Evolutionary conservation across 2,113 vertebrate species (phyloP), one percentile per base, ranked within the genome.

Genomic region (Isurus oxyrinchus): DNA sequence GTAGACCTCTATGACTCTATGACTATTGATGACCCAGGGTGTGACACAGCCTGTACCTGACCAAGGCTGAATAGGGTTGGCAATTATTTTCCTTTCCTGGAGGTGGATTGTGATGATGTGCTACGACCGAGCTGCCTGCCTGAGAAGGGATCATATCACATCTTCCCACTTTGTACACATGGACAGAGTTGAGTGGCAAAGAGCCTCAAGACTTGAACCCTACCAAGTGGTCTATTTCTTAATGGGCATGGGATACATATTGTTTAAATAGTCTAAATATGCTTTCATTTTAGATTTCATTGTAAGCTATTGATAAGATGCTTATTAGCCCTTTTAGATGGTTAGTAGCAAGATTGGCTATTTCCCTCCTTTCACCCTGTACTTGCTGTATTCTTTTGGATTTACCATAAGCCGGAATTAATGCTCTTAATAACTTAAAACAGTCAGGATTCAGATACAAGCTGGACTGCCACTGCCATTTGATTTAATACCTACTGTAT

Each of bases 361-460:
- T 90, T 57, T 57, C 25, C 55, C 87, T 57, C 87, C 55, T 31
- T 59, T 91, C 57, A 59, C 44, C 55, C 27, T 91, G 55, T 91
- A 91, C 25, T n/a, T 91, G 27, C 10, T 94, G n/a, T 19, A 5
- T 94, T 94, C 11, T 35, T 57, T 59, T 91, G 25, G 27, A 91
- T 31, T 59, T n/a, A 59, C 53, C 55, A 91, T 57, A 94, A 61
- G 88, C 57, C 59, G 55, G 55, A 91, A 25, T 95, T 95, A 95
- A 67, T 69, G 23, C 49, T 44, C n/a, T 95, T 95, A 95, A 95
- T 91, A 8, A 35, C 88, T 91, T 91, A 59, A 67, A 91, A 66
- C 16, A 49, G 61, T 95, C 61, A 95, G n/a, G 63, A 49, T 67
- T 66, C 61, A 44, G 55, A 91, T 61, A n/a, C 91, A n/a, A 59